Percentiles rank a stretch among this genome's conserved stretches.
Conservation (phyloP, 2,113 vertebrate genomes). For the Pithys albifrons region DNA sequence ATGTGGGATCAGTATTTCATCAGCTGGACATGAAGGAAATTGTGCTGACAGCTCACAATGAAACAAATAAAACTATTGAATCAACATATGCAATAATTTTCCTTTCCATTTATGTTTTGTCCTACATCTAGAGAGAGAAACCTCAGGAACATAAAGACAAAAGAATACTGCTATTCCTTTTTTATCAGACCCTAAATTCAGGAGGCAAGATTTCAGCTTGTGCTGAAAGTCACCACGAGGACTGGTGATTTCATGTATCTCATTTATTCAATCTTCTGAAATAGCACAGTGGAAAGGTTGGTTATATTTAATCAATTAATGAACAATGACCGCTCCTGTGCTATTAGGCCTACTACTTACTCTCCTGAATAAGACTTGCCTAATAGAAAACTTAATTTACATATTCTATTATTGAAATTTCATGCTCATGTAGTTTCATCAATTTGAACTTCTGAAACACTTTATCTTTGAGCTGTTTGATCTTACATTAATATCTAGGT, state of each 20-base stretch:
- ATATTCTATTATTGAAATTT: not conserved
- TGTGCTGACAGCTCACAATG: not conserved
- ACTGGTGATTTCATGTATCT: not conserved
- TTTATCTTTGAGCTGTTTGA: not conserved
- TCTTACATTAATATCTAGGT: not conserved
- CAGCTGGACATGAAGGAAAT: not conserved
- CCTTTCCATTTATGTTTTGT: not conserved
- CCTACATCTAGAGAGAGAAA: not conserved
- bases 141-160: not conserved
- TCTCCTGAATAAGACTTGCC: not conserved
- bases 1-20: not conserved
- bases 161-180: not conserved
- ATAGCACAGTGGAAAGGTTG: not conserved
- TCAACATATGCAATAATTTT: not conserved
- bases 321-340: not conserved
- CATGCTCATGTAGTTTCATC: not conserved
- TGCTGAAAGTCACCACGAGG: not conserved
- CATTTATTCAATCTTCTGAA: not conserved
- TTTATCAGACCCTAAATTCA: not conserved
- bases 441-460: not conserved
- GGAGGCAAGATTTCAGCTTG: not conserved
- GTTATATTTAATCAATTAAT: not conserved
- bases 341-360: not conserved
- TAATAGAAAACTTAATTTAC: not conserved
- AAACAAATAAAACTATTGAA: not conserved